phyloP scores from a whole-genome alignment of 2,797 vertebrate genomes.

The Hoplostethus atlanticus region DNA sequence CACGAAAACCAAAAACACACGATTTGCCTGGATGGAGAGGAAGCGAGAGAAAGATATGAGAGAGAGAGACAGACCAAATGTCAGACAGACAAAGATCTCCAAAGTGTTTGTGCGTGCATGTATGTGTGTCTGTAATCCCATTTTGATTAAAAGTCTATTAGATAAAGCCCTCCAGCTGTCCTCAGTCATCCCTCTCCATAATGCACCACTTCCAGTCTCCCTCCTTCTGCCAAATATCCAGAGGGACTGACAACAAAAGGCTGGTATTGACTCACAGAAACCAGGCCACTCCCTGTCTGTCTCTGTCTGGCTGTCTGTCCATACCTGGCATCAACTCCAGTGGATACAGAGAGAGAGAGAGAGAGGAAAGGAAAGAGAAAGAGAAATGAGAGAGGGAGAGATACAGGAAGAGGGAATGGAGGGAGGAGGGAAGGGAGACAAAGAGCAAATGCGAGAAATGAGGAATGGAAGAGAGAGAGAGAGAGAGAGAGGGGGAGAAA shows the following conservation, averaged over 20 bases:
- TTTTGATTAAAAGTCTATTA: constrained; percentile 60
- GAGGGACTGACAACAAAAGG: constrained; percentile 15
- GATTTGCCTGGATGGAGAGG: no score
- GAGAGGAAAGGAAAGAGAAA: background rate
- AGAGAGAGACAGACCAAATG: no score
- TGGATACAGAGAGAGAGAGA: background rate
- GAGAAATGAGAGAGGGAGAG: background rate
- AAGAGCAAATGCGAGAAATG: background rate
- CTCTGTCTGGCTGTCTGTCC: constrained; percentile 13
- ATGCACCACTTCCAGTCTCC: constrained; percentile 38
- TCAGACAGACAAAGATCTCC: background rate
- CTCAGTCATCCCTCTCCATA: constrained; percentile 11
- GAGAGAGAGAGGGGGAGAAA: background rate
- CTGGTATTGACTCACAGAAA: constrained; percentile 32
- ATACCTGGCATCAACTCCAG: constrained; percentile 22
- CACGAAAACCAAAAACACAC: no score
- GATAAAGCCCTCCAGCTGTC: constrained; percentile 55
- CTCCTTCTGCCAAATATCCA: constrained; percentile 34
- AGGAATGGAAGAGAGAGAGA: background rate
- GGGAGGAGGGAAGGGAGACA: background rate
- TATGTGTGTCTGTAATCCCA: constrained; percentile 35
- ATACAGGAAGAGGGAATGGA: background rate
- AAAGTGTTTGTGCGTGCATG: background rate
- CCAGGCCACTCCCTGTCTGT: constrained; percentile 1
- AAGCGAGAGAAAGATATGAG: no score